phyloP scores from a whole-genome alignment of 2,113 vertebrate genomes.

The Pterocles gutturalis region DNA sequence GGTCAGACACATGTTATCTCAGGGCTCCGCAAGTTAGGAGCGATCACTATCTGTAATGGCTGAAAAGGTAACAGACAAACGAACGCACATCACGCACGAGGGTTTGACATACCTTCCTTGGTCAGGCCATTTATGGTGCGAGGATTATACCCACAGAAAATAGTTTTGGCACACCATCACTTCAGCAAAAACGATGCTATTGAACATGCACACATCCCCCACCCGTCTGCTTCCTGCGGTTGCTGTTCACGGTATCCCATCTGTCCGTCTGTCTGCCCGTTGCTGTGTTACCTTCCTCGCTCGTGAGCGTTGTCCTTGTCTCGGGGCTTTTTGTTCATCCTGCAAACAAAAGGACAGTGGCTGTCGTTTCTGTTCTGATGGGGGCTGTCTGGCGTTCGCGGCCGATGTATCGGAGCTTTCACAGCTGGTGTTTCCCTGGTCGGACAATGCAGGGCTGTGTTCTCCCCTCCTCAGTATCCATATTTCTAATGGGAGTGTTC shows the following conservation, averaged over 20 bases:
- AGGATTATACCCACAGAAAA: conserved; percentile 76
- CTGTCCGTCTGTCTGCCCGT: conserved; percentile 78
- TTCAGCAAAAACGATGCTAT: conserved; percentile 78
- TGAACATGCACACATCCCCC: conserved; percentile 79
- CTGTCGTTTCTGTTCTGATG: background rate
- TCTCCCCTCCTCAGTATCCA: conserved; percentile 79
- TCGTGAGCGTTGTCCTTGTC: conserved; percentile 52
- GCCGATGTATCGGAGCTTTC: conserved; percentile 64
- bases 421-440: conserved; percentile 69
- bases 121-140: conserved; percentile 76
- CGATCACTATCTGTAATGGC: conserved; percentile 24
- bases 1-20: conserved; percentile 32
- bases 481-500: conserved; percentile 69
- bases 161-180: conserved; percentile 83
- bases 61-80: conserved; percentile 66
- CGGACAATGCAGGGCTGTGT: conserved; percentile 79
- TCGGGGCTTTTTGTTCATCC: conserved; percentile 48
- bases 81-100: conserved; percentile 59
- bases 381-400: conserved; percentile 30
- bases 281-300: conserved; percentile 64
- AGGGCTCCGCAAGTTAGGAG: conserved; percentile 33
- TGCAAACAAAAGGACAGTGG: conserved; percentile 65
- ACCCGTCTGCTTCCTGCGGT: conserved; percentile 67
- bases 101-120: conserved; percentile 83
- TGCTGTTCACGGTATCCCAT: conserved; percentile 71